Evolutionary conservation across 2,888 invertebrate genomes (phyloP).

Genomic region (Eugnorisma glareosa): DNA sequence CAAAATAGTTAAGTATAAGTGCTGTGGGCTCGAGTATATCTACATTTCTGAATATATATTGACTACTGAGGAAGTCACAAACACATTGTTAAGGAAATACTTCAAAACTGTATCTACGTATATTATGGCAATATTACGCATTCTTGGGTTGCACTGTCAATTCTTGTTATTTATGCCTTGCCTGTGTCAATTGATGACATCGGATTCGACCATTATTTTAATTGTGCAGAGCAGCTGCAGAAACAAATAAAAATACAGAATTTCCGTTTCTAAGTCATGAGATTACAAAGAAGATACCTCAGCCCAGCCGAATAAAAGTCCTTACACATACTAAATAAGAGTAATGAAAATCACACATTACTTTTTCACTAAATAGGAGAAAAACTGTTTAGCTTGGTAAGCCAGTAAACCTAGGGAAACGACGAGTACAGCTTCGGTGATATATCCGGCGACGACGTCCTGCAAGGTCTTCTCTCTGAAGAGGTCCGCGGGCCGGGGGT

Average conservation of each 20-base stretch:
- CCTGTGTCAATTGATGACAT: conserved; percentile 6
- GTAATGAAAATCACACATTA: conserved; percentile 66
- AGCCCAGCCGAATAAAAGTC: conserved; percentile 12
- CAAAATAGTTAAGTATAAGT: not conserved
- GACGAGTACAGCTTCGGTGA: conserved; percentile 76
- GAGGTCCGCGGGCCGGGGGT: conserved; percentile 86
- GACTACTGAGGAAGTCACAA: not conserved
- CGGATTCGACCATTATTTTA: not conserved
- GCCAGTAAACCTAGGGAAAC: conserved; percentile 78
- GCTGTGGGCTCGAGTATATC: conserved; percentile 29
- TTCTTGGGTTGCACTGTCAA: not conserved
- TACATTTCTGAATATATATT: not conserved
- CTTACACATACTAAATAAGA: conserved; percentile 43
- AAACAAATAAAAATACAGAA: not conserved
- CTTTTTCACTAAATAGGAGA: conserved; percentile 76
- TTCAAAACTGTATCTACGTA: not conserved
- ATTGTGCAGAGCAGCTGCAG: not conserved
- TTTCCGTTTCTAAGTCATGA: not conserved
- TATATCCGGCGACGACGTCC: conserved; percentile 74
- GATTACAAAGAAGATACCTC: conserved; percentile 16
- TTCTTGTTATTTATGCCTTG: not conserved
- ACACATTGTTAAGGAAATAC: not conserved
- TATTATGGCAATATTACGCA: not conserved
- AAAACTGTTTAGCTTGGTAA: conserved; percentile 75
- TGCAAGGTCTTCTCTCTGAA: conserved; percentile 81